Base-by-base conservation (phyloP, 2,888 invertebrate genomes). In the Drosophila siamana region DNA sequence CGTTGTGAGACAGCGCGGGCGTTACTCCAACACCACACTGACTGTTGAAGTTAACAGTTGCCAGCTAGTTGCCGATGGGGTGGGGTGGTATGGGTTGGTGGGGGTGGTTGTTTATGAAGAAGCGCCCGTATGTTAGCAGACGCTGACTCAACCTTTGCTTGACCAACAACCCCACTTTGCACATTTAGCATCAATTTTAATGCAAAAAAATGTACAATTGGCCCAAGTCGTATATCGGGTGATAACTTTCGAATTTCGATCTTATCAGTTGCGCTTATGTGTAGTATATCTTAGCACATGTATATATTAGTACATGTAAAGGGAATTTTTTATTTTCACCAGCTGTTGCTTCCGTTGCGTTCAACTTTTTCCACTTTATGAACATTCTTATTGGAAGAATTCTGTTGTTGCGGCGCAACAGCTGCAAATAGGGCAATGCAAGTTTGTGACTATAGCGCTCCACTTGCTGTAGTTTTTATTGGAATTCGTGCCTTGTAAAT, bases 111-210 rank as follows among this genome's bases (percentile, higher is more conserved):
- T 48, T 59, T 52, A 48, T 22, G 51, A 38, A 43, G 50, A 36
- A 36, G 38, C 43, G 48, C 24, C 62, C 67, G 54, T 62, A 74
- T 70, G 54, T 61, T 61, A 61, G 30, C 56, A 26, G 57, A 11
- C 43, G 63, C 68, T 80, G 70, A 71, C 52, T 80, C 69, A 82
- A 80, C 74, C 50, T 52, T 48, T 60, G 50, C 38, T 41, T 56
- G 46, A 47, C 38, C 65, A 69, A 26, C 40, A 28, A 38, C 51
- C 40, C 51, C 13, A 13, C 40, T 19, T 5, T 8, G 13, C 56
- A 4, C n/a, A 28, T 56, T 59, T 56, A 55, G 26, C 41, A 48
- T 44, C 16, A 46, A 50, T 33, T 52, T 64, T 50, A 22, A 16
- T 47, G 6, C n/a, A 22, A 3, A 24, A 15, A 19, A 36, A 54